Base-by-base conservation (phyloP, 2,888 invertebrate species). In the Hedychridium roseum region DNA sequence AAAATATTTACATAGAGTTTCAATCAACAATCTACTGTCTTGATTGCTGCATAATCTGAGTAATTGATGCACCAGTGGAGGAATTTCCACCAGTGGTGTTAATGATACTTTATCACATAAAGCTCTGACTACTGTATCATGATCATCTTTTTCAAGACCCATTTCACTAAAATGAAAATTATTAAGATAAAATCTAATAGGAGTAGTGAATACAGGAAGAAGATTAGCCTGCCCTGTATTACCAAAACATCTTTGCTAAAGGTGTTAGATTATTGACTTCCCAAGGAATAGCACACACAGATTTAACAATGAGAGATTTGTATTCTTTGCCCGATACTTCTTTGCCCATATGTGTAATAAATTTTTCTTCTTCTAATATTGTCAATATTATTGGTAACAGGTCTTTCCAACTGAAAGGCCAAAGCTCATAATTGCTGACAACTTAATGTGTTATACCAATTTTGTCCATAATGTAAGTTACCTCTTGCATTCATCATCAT, bases 161-260 rank as follows among this genome's bases (percentile, higher is more conserved):
- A 69, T 50, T 14, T 69, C 68, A 35, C 68, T 69, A 21, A 20
- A 30, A 6, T 36, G 0, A 31, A 6, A 20, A 37, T 31, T 6
- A 15, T 23, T n/a, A 43, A 11, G 2, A 27, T 36, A 14, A 12
- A 38, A 31, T n/a, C n/a, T n/a, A 31, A 15, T 3, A 39, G 12
- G 2, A 11, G 18, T 4, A 17, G 9, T n/a, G n/a, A 34, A 9
- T n/a, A 44, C 14, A 20, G 17, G 4, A 20, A 32, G 20, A 15
- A 30, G 14, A 30, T 18, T 9, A 30, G 14, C 26, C 14, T 14
- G 15, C 14, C 1, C 7, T 14, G 1, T 32, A n/a, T 43, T 73
- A 89, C 89, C 82, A 83, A 70, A 89, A 89, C 87, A 88, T 87
- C 57, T 85, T 82, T 41, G 86, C 82, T 1, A 89, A 74, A 16